Evolutionary conservation across 2,888 invertebrate genomes (phyloP).

Genomic region (Aleiodes testaceus): DNA sequence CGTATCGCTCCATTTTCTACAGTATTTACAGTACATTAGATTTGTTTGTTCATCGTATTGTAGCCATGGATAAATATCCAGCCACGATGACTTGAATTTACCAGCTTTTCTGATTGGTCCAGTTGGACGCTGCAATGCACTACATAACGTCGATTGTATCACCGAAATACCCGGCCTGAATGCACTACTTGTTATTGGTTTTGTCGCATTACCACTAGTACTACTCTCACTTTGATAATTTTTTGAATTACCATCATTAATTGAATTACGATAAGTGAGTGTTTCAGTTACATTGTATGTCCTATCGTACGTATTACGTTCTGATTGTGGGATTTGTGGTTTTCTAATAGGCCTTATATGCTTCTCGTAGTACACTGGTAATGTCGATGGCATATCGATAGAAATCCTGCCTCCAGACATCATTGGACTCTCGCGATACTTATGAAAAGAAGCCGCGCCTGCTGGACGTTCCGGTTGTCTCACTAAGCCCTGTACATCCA

Average conservation of each 20-base stretch:
- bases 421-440: slow-evolving; percentile 62
- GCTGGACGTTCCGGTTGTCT: slow-evolving; percentile 59
- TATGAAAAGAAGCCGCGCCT: slow-evolving; percentile 59
- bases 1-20: slow-evolving; percentile 82
- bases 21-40: slow-evolving; percentile 83
- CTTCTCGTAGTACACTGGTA: slow-evolving; percentile 49
- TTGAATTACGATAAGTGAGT: slow-evolving; percentile 19
- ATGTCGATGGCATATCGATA: slow-evolving; percentile 58
- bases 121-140: slow-evolving; percentile 49
- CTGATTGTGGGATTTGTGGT: slow-evolving; percentile 37
- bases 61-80: slow-evolving; percentile 82
- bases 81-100: slow-evolving; percentile 81
- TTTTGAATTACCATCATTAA: slow-evolving; percentile 14
- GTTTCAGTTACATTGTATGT: slow-evolving; percentile 9
- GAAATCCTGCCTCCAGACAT: slow-evolving; percentile 62
- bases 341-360: slow-evolving; percentile 46
- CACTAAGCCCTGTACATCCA: slow-evolving; percentile 63
- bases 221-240: slow-evolving; percentile 31
- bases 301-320: slow-evolving; percentile 32
- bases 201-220: slow-evolving; percentile 14
- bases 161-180: slow-evolving; percentile 65
- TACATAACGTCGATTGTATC: slow-evolving; percentile 60
- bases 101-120: slow-evolving; percentile 75
- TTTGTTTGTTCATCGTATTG: slow-evolving; percentile 81
- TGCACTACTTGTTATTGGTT: slow-evolving; percentile 45